Base-by-base conservation (phyloP, 1,140 invertebrate species). In the Trichogramma pretiosum region DNA sequence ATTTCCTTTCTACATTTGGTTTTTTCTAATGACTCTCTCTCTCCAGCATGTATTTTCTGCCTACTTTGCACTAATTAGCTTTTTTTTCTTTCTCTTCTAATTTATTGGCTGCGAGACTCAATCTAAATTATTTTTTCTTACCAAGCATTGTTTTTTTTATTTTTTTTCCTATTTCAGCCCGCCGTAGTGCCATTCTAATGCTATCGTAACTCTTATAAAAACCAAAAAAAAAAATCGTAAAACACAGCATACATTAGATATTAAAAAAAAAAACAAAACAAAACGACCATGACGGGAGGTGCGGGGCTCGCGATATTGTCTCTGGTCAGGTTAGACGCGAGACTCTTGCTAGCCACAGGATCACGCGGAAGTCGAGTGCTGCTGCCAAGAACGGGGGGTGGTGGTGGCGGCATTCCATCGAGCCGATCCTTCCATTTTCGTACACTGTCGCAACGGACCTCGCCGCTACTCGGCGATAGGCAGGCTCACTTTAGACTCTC, bases 141-240 rank as follows among this genome's bases (percentile, higher is more conserved):
- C n/a, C n/a, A n/a, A n/a, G n/a, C n/a, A n/a, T n/a, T n/a, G n/a
- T n/a, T n/a, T n/a, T n/a, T 34, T 5, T 14, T 38, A 23, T 28
- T 32, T 26, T 40, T 17, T 42, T 42, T 42, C 11, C 3, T 5
- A 42, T 42, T 42, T 42, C 40, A 42, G 40, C 40, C 2, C n/a
- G n/a, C n/a, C n/a, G n/a, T n/a, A n/a, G n/a, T n/a, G n/a, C n/a
- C n/a, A n/a, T n/a, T n/a, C n/a, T n/a, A n/a, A n/a, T n/a, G n/a
- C n/a, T 4, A 5, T 32, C 17, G 26, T 42, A 42, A 42, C n/a
- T 17, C 23, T 40, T 40, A 23, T 21, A 2, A 26, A 40, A 28
- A 28, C n/a, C n/a, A n/a, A n/a, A n/a, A n/a, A n/a, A n/a, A n/a
- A n/a, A n/a, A n/a, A n/a, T n/a, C n/a, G n/a, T n/a, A n/a, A n/a